Evolutionary conservation across 2,113 vertebrate genomes (phyloP), one percentile per base, ranked within the genome.

Genomic region (Psettodes erumei): DNA sequence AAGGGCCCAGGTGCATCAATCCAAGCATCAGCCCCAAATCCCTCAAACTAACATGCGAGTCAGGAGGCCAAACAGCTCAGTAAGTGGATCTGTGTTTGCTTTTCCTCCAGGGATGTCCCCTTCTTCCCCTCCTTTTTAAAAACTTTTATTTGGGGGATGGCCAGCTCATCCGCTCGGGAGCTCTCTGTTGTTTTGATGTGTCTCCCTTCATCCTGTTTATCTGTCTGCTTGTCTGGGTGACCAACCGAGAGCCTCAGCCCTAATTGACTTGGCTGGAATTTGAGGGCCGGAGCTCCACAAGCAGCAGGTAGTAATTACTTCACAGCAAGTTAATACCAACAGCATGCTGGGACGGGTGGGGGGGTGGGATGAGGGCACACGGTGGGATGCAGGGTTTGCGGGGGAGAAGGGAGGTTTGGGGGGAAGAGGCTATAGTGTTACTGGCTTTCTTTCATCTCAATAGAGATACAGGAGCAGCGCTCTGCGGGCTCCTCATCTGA

Each of bases 261-360:
- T 83, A 83, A 91, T 85, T 86, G 85, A 91, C 79, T 87, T 25
- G 77, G 78, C 61, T 71, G 86, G 86, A 87, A 82, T 88, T 86
- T 78, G 70, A 77, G 76, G 78, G 71, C 71, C 50, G 69, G 81
- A 88, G 90, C 83, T 86, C 85, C 79, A 69, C 62, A 69, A 91
- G 72, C 94, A 93, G 93, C 93, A 94, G 94, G 93, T 92, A 93
- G 93, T 92, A 94, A 95, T 94, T 92, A 92, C 90, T 90, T 93
- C 93, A 93, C 94, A 94, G 93, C 92, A 84, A 90, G 93, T 86
- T 89, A 92, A 94, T 88, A 89, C 90, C 87, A 94, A 93, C 92
- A 90, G 90, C 71, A 74, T 88, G 91, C 79, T 81, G 72, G 84
- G 66, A 50, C 45, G 40, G 23, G 61, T 12, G 18, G 16, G 37